Evolutionary conservation across 1,140 invertebrate species (phyloP).

Genomic region (Brachionus angularis): DNA sequence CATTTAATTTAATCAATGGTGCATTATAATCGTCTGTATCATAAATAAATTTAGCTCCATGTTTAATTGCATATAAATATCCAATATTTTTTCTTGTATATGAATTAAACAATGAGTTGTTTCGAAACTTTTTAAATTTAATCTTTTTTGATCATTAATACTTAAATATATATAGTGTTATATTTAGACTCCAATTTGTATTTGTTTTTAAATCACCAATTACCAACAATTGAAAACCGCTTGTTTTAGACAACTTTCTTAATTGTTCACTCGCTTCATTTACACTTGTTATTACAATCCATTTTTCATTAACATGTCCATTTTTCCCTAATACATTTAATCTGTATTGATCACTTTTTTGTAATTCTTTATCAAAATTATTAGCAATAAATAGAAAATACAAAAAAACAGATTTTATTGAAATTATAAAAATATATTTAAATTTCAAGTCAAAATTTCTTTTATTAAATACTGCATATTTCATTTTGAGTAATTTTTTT

Average conservation of each 20-base stretch:
- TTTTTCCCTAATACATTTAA: too few species aligned
- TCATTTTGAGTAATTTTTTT: too few species aligned
- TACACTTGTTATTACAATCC: constrained; percentile 47
- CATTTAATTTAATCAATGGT: constrained; percentile 44
- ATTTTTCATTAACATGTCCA: too few species aligned
- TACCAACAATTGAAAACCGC: constrained; percentile 48
- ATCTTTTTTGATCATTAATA: not conserved
- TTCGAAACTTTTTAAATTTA: not conserved
- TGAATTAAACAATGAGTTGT: not conserved
- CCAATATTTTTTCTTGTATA: not conserved
- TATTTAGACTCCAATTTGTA: constrained; percentile 46
- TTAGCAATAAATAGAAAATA: too few species aligned
- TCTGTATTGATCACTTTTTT: too few species aligned
- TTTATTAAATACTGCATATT: too few species aligned
- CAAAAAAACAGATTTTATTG: too few species aligned
- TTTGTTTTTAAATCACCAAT: constrained; percentile 49
- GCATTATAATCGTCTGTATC: constrained; percentile 54
- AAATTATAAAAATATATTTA: too few species aligned
- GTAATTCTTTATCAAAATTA: too few species aligned
- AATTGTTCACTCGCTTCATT: constrained; percentile 44
- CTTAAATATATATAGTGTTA: not conserved
- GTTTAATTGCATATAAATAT: constrained; percentile 17
- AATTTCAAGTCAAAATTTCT: too few species aligned
- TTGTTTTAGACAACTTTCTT: constrained; percentile 45
- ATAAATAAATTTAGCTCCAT: constrained; percentile 52